Evolutionary conservation across 2,113 vertebrate genomes (phyloP).

Genomic region (Prolemur simus): DNA sequence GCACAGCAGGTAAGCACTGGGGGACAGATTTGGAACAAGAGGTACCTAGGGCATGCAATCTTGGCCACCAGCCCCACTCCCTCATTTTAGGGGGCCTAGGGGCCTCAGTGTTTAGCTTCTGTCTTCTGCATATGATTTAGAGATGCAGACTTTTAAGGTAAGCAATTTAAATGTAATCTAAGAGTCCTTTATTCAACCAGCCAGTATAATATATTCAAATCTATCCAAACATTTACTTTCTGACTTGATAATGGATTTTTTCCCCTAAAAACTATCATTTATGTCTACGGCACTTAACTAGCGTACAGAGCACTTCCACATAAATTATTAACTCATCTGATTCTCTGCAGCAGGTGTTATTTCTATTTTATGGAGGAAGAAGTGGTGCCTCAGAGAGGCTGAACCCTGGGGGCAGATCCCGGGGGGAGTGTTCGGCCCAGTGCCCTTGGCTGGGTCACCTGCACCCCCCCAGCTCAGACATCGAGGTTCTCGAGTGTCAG

Average conservation of each 20-base stretch:
- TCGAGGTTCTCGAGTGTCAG: neutral
- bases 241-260: neutral
- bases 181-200: neutral
- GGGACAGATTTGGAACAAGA: neutral
- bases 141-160: neutral
- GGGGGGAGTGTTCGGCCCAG: fast-evolving
- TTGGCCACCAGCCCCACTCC: neutral
- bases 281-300: neutral
- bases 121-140: neutral
- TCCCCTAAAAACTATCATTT: neutral
- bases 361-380: neutral
- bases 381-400: neutral
- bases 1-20: neutral
- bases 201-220: neutral
- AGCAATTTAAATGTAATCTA: neutral
- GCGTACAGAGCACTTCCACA: no score
- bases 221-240: neutral
- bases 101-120: neutral
- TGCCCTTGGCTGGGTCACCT: neutral
- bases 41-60: neutral
- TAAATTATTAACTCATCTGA: neutral
- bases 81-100: no score
- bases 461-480: fast-evolving
- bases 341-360: neutral
- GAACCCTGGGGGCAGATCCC: fast-evolving